phyloP scores from a whole-genome alignment of 64 coral and sea anemone species.

The Anthopleura sola region DNA sequence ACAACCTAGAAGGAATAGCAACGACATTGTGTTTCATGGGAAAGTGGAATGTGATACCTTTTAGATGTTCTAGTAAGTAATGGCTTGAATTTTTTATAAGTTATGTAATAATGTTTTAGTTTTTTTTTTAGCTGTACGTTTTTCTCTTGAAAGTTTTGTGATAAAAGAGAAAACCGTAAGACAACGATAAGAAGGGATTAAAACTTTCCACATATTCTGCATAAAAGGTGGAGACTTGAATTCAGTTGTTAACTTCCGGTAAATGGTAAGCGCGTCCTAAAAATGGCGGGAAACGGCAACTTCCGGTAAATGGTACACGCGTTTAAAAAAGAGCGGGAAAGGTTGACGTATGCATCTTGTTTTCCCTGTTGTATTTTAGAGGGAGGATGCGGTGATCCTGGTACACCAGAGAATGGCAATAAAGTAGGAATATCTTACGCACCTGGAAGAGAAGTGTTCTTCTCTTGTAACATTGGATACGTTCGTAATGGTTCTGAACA shows the following conservation, averaged over 20 bases:
- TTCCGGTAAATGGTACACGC: background rate
- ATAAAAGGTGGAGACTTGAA: no score
- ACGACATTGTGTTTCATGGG: slow-evolving; percentile 42
- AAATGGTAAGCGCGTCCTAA: background rate
- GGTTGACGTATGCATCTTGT: background rate
- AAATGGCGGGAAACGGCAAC: background rate
- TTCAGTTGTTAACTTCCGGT: no score
- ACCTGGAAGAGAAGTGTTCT: slow-evolving; percentile 12
- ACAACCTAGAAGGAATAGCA: slow-evolving; percentile 38
- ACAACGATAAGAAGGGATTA: no score
- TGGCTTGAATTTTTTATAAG: no score
- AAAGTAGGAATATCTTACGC: slow-evolving; percentile 46
- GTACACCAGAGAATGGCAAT: slow-evolving; percentile 36
- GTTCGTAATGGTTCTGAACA: slow-evolving; percentile 22
- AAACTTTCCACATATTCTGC: no score
- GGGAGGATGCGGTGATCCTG: slow-evolving; percentile 55
- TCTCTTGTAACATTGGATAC: slow-evolving; percentile 54
- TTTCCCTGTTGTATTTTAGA: background rate
- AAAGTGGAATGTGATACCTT: slow-evolving; percentile 44
- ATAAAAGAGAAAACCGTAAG: no score
- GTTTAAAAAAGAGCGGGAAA: background rate
- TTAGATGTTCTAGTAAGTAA: slow-evolving; percentile 48
- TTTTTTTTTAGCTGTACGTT: no score
- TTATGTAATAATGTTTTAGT: no score
- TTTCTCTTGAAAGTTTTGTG: no score